Evolutionary conservation across 2,797 vertebrate species (phyloP).

Genomic region (Zalophus californianus): DNA sequence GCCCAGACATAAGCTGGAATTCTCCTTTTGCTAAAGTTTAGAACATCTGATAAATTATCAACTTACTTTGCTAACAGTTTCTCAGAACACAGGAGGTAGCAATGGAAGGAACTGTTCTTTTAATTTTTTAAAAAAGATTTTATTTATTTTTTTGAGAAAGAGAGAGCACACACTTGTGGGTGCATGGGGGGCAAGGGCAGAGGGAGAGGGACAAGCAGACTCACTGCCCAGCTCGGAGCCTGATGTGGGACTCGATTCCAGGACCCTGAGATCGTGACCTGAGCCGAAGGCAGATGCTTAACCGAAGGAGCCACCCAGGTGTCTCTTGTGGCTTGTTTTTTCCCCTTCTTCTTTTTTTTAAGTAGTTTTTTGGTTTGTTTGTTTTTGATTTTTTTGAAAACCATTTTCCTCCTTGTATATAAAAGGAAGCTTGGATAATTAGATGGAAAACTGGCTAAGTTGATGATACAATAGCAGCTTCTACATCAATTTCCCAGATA

Average conservation of each 20-base stretch:
- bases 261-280: neutral
- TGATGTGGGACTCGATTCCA: neutral
- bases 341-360: too few relatives aligned
- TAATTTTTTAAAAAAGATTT: neutral
- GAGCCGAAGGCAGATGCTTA: neutral
- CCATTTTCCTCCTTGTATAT: neutral
- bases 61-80: conserved; percentile 7
- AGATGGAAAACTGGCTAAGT: neutral
- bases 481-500: neutral
- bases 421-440: neutral
- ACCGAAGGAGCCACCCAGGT: neutral
- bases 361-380: neutral
- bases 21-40: conserved; percentile 50
- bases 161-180: too few relatives aligned
- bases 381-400: neutral
- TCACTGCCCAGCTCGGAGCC: neutral
- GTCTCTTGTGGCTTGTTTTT: neutral
- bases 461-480: neutral
- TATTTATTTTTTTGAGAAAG: neutral
- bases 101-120: neutral
- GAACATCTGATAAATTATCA: neutral
- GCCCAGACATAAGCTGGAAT: neutral
- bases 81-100: neutral
- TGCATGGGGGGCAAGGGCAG: neutral
- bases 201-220: neutral